Evolutionary conservation across 2,113 vertebrate species (phyloP).

Genomic region (Neotoma lepida): DNA sequence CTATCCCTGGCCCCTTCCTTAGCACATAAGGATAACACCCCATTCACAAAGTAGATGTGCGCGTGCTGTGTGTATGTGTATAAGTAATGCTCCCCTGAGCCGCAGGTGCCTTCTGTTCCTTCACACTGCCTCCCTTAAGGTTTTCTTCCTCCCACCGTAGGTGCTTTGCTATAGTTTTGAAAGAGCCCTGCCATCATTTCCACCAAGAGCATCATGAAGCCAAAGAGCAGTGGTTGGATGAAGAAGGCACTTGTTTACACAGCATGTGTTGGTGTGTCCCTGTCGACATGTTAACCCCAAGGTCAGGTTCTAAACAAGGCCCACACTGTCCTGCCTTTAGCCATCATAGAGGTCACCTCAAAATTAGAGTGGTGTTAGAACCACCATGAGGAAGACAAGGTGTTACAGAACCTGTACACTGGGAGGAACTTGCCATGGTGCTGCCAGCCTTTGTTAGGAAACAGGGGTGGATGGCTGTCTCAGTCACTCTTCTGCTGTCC

Average conservation of each 20-base stretch:
- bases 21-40: neutral
- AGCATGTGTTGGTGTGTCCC: neutral
- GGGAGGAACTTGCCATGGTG: neutral
- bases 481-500: neutral
- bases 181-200: neutral
- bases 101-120: neutral
- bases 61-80: neutral
- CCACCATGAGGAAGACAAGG: neutral
- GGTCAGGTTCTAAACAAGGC: neutral
- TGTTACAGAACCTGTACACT: fast-evolving
- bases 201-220: neutral
- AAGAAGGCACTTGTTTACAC: neutral
- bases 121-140: neutral
- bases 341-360: neutral
- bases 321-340: neutral
- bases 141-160: neutral
- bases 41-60: neutral
- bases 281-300: neutral
- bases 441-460: neutral
- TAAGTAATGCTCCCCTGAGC: neutral
- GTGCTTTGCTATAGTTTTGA: neutral
- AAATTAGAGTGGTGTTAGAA: neutral
- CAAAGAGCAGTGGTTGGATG: neutral
- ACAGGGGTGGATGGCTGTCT: neutral
- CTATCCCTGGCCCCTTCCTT: fast-evolving